Base-by-base conservation (phyloP, 2,888 invertebrate genomes). In the Cryptus viduatorius region DNA sequence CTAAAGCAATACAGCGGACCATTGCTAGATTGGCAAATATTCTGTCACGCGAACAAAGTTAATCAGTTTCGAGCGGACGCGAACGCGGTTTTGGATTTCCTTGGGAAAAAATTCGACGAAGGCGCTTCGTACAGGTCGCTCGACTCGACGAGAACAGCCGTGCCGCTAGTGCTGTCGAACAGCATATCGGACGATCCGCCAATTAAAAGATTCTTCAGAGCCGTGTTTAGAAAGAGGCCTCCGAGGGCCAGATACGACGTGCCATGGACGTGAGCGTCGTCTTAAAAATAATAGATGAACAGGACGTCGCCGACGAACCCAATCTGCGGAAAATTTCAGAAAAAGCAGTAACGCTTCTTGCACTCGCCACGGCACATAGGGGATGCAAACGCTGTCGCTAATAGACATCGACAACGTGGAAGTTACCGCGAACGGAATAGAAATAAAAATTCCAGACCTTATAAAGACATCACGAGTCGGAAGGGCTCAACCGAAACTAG, bases 301-400 rank as follows among this genome's bases (percentile, higher is more conserved):
- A 24, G 2, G 24, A 24, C 24, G 24, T 2, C 29, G 7, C 4
- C 14, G 19, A 67, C 5, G 29, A 82, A 1, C n/a, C 82, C 5
- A 75, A 81, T 16, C 50, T 69, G 8, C 81, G 65, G 44, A 82
- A 85, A 61, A 69, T 69, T 37, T 77, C 82, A 2, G 82, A 84
- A 56, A 85, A 85, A 31, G 64, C 80, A 3, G 64, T 80, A 24
- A 79, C 77, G n/a, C 72, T 82, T 1, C 14, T 86, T 31, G 82
- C 84, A 5, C 53, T 87, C 44, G 73, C 81, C 7, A 85, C 84
- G 1, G 87, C 83, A 8, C 85, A 87, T 8, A 75, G 87, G 50
- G 87, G 50, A 76, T 84, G 16, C 86, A 87, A 29, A 86, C 81
- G 8, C 53, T 82, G 14, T 71, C 82, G 1, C 19, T 80, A 14